Base-by-base conservation (phyloP, 2,888 invertebrate species). In the Drosophila ezoana region DNA sequence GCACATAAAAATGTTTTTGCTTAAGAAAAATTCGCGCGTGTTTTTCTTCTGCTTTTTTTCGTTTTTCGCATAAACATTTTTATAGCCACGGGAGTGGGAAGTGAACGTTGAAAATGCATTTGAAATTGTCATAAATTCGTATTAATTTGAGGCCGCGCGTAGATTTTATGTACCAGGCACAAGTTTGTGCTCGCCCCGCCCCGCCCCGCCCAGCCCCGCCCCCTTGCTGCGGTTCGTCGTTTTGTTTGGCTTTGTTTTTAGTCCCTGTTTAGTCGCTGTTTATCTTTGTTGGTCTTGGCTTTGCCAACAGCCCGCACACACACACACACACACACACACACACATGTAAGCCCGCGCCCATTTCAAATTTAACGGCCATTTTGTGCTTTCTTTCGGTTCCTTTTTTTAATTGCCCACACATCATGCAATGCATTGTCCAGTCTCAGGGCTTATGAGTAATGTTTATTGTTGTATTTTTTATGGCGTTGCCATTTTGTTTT, bases 101-200 rank as follows among this genome's bases (percentile, higher is more conserved):
- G 28, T 14, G 45, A 32, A 73, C 61, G 62, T 62, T 79, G 65
- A 69, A 80, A 79, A 79, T 79, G 78, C 78, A 79, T 79, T 79
- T 80, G 77, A 80, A 79, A 79, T 76, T 80, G 78, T 79, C 78
- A 79, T 79, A 79, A 79, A 79, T 79, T 81, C 79, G 79, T 81
- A 79, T 79, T 79, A 81, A 79, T 81, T 81, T 79, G 72, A 78
- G 68, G 63, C 63, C 54, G 49, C 54, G 72, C 77, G 59, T 81
- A 73, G 78, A 66, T 81, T 81, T 79, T 77, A 81, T 79, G 52
- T 79, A 48, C 40, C 43, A 43, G 13, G 37, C 56, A 51, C 53
- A 65, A 71, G 58, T 72, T 72, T 59, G 52, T 20, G 47, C 13
- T 11, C n/a, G 13, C 13, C 18, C 11, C 41, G 9, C 18, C 3